These are phyloP conservation scores for Astropecten irregularis DNA, from an alignment of 53 echinoderm and acorn worm species.

Conservation along the genomic window DNA sequence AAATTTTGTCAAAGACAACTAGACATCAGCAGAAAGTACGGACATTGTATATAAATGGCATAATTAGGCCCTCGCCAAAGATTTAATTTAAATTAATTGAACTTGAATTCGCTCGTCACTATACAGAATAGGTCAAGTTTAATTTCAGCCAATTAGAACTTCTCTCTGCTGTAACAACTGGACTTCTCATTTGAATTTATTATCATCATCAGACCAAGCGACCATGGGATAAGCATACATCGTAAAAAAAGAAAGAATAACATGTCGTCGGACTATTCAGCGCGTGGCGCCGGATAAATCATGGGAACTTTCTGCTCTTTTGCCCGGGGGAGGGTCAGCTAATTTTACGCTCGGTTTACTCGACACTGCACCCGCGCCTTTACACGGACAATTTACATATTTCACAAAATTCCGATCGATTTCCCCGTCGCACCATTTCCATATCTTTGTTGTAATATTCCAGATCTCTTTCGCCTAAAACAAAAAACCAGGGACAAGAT, in stretches of 20 bases:
- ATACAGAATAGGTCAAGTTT: conserved; percentile 10
- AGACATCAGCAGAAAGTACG: no score
- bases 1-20: no score
- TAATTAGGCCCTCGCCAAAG: no score
- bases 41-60: no score
- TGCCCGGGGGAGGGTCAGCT: neutral
- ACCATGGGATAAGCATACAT: neutral
- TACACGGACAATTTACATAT: conserved; percentile 27
- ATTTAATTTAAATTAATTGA: no score
- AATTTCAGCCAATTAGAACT: conserved; percentile 5
- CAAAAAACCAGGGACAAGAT: neutral
- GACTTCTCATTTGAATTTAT: neutral
- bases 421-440: neutral
- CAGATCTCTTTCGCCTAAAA: neutral
- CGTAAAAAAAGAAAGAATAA: no score
- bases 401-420: neutral
- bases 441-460: neutral
- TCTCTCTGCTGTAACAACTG: neutral
- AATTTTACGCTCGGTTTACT: conserved; percentile 42
- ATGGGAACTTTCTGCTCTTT: conserved; percentile 4
- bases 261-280: conserved; percentile 4
- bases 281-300: conserved; percentile 30
- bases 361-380: conserved; percentile 37
- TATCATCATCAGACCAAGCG: neutral
- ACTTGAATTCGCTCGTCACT: neutral